A percentile compares a stretch with the other conserved stretches of the same genome.
phyloP scores from a whole-genome alignment of 2,888 invertebrate genomes.

The Micropterix aruncella region DNA sequence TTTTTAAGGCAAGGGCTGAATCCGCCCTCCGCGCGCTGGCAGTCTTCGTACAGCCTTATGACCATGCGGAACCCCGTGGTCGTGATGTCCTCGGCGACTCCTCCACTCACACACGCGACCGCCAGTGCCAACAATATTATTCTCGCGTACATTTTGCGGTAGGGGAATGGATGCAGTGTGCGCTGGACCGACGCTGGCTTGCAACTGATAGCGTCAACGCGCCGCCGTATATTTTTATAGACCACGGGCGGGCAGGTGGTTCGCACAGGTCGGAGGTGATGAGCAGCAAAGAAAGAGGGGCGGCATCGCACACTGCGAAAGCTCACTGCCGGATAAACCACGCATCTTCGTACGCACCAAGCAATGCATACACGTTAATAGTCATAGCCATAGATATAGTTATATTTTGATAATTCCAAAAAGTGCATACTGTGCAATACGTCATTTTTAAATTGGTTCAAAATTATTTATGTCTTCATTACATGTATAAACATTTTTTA shows the following conservation, averaged over 20 bases:
- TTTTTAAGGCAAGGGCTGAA: constrained; percentile 66
- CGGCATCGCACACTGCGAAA: background rate
- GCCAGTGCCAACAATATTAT: constrained; percentile 17
- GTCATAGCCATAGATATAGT: too few species aligned
- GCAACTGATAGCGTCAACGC: constrained; percentile 36
- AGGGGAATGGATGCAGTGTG: constrained; percentile 11
- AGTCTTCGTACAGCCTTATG: constrained; percentile 65
- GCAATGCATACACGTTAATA: too few species aligned
- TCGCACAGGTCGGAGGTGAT: background rate
- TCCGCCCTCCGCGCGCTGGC: constrained; percentile 49
- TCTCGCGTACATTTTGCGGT: constrained; percentile 22
- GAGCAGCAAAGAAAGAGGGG: too few species aligned
- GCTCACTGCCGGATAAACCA: background rate
- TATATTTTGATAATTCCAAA: too few species aligned
- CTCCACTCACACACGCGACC: constrained; percentile 16
- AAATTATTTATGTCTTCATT: too few species aligned
- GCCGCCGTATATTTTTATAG: constrained; percentile 11
- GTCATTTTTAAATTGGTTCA: too few species aligned
- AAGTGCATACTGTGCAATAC: too few species aligned
- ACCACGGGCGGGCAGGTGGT: too few species aligned
- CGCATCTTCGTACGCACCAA: background rate
- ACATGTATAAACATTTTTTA: too few species aligned
- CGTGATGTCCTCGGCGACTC: constrained; percentile 14
- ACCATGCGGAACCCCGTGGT: constrained; percentile 36
- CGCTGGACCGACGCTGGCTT: constrained; percentile 30